These are phyloP conservation scores for Conops quadrifasciatus DNA, from an alignment of 2,888 invertebrate genomes.

Conservation along the genomic window DNA sequence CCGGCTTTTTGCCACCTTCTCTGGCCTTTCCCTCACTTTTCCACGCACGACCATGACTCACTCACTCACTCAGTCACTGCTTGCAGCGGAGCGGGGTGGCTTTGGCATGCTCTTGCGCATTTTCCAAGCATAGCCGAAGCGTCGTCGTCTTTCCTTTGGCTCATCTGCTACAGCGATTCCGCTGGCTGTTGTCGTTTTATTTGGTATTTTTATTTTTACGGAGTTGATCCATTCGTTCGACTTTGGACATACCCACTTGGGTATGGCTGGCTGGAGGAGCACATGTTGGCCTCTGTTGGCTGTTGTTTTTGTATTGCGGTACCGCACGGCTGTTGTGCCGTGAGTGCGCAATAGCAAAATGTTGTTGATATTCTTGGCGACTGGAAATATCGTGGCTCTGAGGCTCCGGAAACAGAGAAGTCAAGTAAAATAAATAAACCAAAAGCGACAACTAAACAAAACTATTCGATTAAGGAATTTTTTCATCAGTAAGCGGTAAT, in stretches of 20 bases:
- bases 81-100: slow-evolving; percentile 3
- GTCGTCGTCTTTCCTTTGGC: slow-evolving; percentile 16
- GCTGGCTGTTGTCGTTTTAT: slow-evolving; percentile 32
- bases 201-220: slow-evolving; percentile 23
- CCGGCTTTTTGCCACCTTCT: slow-evolving; percentile 44
- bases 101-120: slow-evolving; percentile 49
- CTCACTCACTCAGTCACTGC: too few relatives aligned
- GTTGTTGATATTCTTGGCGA: slow-evolving; percentile 6
- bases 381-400: slow-evolving; percentile 21
- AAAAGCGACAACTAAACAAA: background rate
- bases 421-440: too few relatives aligned
- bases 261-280: too few relatives aligned
- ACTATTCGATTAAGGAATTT: too few relatives aligned
- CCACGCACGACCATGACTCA: slow-evolving; percentile 22
- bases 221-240: slow-evolving; percentile 32
- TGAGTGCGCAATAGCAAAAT: slow-evolving; percentile 22
- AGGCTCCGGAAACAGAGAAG: too few relatives aligned
- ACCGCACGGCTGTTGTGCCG: too few relatives aligned
- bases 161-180: slow-evolving; percentile 5
- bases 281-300: slow-evolving; percentile 18
- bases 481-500: too few relatives aligned
- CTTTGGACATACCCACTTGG: slow-evolving; percentile 33
- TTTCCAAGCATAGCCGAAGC: slow-evolving; percentile 36
- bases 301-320: slow-evolving; percentile 16
- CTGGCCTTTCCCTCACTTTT: slow-evolving; percentile 24